Conservation (phyloP, 2,888 invertebrate genomes). For the Gymnocheta viridis region DNA sequence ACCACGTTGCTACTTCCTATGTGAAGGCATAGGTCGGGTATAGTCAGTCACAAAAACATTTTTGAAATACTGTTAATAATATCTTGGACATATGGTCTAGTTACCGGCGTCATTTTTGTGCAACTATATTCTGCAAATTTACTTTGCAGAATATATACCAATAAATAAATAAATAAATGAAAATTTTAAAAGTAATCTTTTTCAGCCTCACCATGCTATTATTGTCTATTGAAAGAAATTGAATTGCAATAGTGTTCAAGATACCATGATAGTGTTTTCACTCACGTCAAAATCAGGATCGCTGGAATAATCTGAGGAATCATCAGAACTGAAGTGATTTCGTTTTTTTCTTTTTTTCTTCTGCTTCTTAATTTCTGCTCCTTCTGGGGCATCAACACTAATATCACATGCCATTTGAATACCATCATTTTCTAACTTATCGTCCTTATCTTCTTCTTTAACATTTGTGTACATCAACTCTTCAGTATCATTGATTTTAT, state of each 20-base stretch:
- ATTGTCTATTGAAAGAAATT: not conserved
- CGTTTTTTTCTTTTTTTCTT: not conserved
- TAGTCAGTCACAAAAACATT: too few relatives aligned
- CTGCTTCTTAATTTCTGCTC: not conserved
- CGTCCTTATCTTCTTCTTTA: not conserved
- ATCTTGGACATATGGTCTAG: too few relatives aligned
- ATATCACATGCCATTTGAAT: not conserved
- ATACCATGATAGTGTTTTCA: not conserved
- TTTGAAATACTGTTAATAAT: too few relatives aligned
- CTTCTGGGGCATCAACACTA: not conserved
- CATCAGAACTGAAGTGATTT: conserved; percentile 9
- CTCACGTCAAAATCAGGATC: conserved; percentile 46
- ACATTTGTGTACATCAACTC: not conserved
- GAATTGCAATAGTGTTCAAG: too few relatives aligned
- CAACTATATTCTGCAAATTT: too few relatives aligned
- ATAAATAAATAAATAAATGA: too few relatives aligned
- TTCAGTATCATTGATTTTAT: not conserved
- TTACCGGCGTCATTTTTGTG: too few relatives aligned
- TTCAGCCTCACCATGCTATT: too few relatives aligned
- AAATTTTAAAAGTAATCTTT: too few relatives aligned
- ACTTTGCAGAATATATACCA: too few relatives aligned
- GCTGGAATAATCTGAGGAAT: conserved; percentile 1
- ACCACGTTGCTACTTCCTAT: too few relatives aligned
- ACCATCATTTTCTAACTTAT: not conserved
- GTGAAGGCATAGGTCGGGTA: too few relatives aligned